Evolutionary conservation across 1,140 invertebrate genomes (phyloP).

Genomic region (Zaprionus ghesquierei): DNA sequence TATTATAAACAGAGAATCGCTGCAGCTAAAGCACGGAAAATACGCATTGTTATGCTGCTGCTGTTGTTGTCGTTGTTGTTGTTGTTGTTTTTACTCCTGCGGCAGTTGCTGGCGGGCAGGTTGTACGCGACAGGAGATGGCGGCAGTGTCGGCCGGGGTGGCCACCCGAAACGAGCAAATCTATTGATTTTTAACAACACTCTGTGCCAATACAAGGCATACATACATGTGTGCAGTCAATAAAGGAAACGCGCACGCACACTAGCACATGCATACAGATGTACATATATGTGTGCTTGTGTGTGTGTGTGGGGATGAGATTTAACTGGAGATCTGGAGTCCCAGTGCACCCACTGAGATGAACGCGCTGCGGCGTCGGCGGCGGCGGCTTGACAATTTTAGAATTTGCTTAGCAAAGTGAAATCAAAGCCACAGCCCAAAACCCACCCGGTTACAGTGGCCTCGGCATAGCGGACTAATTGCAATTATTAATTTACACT

Average conservation of each 20-base stretch:
- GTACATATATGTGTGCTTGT: background rate
- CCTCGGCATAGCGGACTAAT: background rate
- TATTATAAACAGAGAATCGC: background rate
- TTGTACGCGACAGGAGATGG: background rate
- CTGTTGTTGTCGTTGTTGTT: conserved; percentile 11
- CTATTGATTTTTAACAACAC: conserved; percentile 77
- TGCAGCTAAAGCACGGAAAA: background rate
- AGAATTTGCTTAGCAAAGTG: background rate
- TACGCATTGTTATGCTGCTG: conserved; percentile 36
- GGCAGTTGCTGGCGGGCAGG: conserved; percentile 9
- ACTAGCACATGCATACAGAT: conserved; percentile 9
- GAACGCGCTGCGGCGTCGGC: no score
- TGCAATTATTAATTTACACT: background rate
- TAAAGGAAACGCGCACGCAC: conserved; percentile 10
- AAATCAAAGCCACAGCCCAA: background rate
- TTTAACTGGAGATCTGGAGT: background rate
- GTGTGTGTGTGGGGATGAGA: background rate
- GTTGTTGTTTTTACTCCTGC: conserved; percentile 4
- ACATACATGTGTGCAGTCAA: conserved; percentile 30
- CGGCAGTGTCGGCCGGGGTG: background rate
- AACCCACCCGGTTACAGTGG: background rate
- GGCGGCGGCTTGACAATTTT: background rate
- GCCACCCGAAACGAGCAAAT: conserved; percentile 44
- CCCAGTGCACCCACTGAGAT: background rate
- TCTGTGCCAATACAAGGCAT: conserved; percentile 33